phyloP scores from a whole-genome alignment of 2,113 vertebrate genomes.

The Martes martes region DNA sequence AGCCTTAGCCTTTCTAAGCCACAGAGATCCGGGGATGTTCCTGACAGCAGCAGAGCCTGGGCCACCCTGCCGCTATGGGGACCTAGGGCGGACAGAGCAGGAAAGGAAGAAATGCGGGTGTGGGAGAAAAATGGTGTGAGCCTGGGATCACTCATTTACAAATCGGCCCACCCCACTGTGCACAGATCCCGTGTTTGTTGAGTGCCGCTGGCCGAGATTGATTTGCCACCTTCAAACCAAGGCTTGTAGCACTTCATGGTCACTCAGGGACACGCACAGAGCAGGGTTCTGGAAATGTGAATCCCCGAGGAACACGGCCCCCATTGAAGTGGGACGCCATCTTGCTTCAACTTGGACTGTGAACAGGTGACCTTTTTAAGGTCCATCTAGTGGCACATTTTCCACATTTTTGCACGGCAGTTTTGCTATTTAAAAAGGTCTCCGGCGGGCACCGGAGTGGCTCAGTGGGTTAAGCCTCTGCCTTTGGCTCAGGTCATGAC shows the following conservation, averaged over 20 bases:
- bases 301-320: accelerated
- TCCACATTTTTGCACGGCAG: background rate
- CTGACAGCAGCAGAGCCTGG: background rate
- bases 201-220: background rate
- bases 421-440: background rate
- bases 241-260: background rate
- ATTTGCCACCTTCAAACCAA: background rate
- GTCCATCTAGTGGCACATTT: background rate
- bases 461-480: background rate
- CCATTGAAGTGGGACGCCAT: background rate
- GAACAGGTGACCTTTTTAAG: background rate
- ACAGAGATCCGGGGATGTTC: background rate
- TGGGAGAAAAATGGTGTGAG: background rate
- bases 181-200: background rate
- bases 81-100: background rate
- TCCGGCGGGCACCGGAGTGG: background rate
- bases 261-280: background rate
- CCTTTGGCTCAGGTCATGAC: no score
- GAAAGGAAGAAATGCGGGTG: accelerated
- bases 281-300: background rate
- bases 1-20: background rate
- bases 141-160: no score
- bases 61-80: accelerated
- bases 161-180: background rate
- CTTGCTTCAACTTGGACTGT: background rate